Evolutionary conservation across 1,140 invertebrate genomes (phyloP), one percentile per base, ranked within the genome.

Genomic region (Brachionus asplanchnoidis): DNA sequence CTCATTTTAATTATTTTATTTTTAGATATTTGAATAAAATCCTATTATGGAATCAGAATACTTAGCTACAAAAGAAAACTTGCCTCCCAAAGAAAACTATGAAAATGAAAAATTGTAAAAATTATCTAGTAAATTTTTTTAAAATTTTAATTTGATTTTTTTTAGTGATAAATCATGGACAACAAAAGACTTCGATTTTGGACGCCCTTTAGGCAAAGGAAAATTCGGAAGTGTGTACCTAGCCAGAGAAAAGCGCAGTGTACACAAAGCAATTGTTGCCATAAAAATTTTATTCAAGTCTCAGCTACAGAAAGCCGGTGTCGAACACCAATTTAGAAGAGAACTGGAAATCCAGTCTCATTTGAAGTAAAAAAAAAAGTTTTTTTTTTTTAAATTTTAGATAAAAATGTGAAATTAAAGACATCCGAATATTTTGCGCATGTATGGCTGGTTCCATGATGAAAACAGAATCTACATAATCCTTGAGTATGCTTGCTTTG

Each of bases 151-250:
- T 46, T 77, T 77, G 9, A 44, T 17, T 4, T 20, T 36, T 17
- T 73, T 14, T 17, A 77, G 73, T n/a, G 23, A 77, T 23, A 82
- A 26, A 20, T 17, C 36, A 68, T 84, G 60, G 60, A 84, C 60
- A 20, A 56, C 98, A n/a, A 91, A 92, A 40, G 94, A 98, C 90
- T 99, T 99, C 91, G 97, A 98, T 87, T 95, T 99, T 88, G 97
- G 97, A 0, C 92, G 93, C 84, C 93, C 95, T 0, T 90, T 99
- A 4, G 97, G 97, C 0, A 97, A 96, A 91, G 97, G 97, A 78
- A 99, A 98, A 91, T 99, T 99, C 92, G 97, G 97, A 11, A 97
- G 95, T 91, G 97, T 99, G 0, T 99, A 98, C 89, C 89, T 99
- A 85, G 97, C 97, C 0, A 92, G 97, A 86, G 97, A 98, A 88